Conservation (phyloP, 2,888 invertebrate species). For the Nephrotoma guestfalica region DNA sequence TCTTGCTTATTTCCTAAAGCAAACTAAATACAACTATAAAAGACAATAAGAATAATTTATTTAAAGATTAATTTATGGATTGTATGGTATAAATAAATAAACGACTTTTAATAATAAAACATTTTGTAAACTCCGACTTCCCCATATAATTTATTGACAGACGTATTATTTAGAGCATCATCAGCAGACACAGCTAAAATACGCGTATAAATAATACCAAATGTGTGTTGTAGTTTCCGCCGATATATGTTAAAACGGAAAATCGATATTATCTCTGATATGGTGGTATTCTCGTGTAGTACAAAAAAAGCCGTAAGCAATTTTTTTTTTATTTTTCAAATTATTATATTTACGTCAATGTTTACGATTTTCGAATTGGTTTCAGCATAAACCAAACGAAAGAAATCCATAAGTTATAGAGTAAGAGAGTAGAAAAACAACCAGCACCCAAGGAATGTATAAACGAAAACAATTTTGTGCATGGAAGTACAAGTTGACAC, state of each 20-base stretch:
- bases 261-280: not conserved
- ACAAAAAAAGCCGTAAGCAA: not conserved
- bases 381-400: not conserved
- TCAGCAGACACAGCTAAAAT: not conserved
- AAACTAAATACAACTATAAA: not conserved
- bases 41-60: not conserved
- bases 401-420: not conserved
- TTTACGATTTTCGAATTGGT: not conserved
- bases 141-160: not conserved
- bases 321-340: not conserved
- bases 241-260: not conserved
- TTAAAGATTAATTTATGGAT: not conserved
- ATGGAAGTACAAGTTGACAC: too few relatives aligned
- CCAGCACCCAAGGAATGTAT: not conserved
- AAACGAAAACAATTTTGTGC: too few relatives aligned
- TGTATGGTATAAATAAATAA: not conserved
- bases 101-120: not conserved
- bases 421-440: not conserved
- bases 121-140: not conserved
- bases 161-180: not conserved
- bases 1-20: not conserved
- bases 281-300: not conserved
- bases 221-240: not conserved
- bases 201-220: not conserved
- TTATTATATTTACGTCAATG: not conserved